phyloP scores from a whole-genome alignment of 2,888 invertebrate genomes.

The Drosophila paranaensis region DNA sequence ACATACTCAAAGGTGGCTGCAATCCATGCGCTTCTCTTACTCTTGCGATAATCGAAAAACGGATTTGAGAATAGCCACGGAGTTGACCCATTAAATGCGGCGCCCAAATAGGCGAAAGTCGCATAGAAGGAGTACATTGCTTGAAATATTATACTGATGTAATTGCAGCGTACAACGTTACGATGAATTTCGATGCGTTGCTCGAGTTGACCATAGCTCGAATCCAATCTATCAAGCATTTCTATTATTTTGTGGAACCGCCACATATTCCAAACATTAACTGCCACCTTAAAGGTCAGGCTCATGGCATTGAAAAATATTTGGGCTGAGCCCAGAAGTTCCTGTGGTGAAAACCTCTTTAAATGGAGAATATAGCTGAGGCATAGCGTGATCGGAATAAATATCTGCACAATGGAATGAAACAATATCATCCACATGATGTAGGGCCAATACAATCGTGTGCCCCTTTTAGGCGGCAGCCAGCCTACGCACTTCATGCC shows the following conservation, averaged over 20 bases:
- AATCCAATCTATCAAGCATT: slow-evolving; percentile 39
- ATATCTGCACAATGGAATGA: not conserved
- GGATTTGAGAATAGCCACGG: slow-evolving; percentile 44
- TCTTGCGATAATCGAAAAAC: slow-evolving; percentile 22
- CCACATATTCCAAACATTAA: not conserved
- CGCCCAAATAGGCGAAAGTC: slow-evolving; percentile 6
- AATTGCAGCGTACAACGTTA: slow-evolving; percentile 34
- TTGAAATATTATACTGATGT: slow-evolving; percentile 18
- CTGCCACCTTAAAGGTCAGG: not conserved
- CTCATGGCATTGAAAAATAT: slow-evolving; percentile 17
- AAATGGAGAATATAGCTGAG: slow-evolving; percentile 24
- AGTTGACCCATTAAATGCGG: slow-evolving; percentile 9
- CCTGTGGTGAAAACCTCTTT: slow-evolving; percentile 2
- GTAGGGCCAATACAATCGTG: slow-evolving; percentile 8
- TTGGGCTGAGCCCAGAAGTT: slow-evolving; percentile 30
- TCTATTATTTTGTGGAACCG: slow-evolving; percentile 28
- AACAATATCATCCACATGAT: not conserved
- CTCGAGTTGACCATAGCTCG: slow-evolving; percentile 3
- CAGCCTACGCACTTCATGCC: slow-evolving; percentile 41
- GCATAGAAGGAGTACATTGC: not conserved
- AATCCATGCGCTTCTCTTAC: slow-evolving; percentile 17
- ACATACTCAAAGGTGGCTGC: slow-evolving; percentile 13
- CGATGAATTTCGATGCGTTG: slow-evolving; percentile 28
- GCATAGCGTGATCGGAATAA: slow-evolving; percentile 36
- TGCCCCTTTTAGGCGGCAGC: not conserved